Evolutionary conservation across 2,797 vertebrate genomes (phyloP).

Genomic region (Myotis pilosus): DNA sequence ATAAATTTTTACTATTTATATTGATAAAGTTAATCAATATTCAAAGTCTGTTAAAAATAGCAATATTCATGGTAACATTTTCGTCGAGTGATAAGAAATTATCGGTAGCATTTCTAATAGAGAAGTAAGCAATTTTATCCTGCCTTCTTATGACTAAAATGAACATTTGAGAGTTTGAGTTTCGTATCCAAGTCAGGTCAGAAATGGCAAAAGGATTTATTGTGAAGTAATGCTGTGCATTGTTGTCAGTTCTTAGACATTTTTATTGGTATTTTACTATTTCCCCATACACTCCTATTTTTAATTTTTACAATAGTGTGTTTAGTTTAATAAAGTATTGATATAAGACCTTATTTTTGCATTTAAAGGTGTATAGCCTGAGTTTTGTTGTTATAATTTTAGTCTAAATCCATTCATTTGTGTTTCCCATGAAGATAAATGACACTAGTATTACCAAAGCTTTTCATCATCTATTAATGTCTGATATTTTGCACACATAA

Average conservation of each 20-base stretch:
- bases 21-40: neutral
- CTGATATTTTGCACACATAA: neutral
- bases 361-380: neutral
- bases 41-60: slow-evolving; percentile 10
- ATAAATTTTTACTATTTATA: neutral
- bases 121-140: neutral
- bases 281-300: neutral
- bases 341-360: slow-evolving; percentile 14
- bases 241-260: neutral
- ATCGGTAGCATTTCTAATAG: neutral
- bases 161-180: neutral
- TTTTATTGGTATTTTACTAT: slow-evolving; percentile 37
- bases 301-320: neutral
- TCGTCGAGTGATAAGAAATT: neutral
- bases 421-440: neutral
- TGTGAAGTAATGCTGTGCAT: neutral
- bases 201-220: neutral
- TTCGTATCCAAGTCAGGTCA: neutral
- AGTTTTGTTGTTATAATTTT: neutral
- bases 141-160: neutral
- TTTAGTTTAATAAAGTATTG: neutral
- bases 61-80: neutral
- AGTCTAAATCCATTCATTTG: neutral
- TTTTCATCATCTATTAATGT: neutral
- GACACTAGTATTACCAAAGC: neutral